Percentiles rank a stretch among this genome's conserved stretches.
Conservation (phyloP, 2,113 vertebrate genomes). For the Siphamia tubifer region DNA sequence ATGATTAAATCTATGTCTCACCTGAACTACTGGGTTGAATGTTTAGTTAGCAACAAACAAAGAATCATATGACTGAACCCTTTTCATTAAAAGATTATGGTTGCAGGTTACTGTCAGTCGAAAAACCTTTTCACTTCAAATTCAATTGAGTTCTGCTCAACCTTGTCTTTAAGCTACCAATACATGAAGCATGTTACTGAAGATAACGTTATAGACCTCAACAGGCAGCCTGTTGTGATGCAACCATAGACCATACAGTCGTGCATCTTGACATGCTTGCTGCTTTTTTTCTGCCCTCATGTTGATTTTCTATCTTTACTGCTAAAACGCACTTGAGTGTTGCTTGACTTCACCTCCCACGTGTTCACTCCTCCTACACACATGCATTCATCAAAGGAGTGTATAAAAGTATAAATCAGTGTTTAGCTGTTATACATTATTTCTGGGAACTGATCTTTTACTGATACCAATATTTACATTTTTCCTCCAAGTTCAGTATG, state of each 20-base stretch:
- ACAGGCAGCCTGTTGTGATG: background rate
- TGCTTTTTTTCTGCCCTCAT: background rate
- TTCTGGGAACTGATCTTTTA: background rate
- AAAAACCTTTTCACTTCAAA: background rate
- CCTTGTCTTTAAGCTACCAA: background rate
- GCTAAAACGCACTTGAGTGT: constrained; percentile 1
- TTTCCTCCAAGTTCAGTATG: too few species aligned
- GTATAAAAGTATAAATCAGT: background rate
- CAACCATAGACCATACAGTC: background rate
- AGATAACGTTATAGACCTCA: background rate
- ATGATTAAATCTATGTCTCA: background rate
- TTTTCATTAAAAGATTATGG: background rate
- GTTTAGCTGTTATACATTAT: background rate
- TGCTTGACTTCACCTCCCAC: constrained; percentile 21
- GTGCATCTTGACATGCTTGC: background rate
- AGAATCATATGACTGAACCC: background rate
- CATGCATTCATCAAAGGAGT: background rate
- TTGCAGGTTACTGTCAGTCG: constrained; percentile 14
- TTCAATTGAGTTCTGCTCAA: constrained; percentile 4
- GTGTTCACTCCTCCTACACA: constrained; percentile 12
- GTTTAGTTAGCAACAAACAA: background rate
- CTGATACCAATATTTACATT: too few species aligned
- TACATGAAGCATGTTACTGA: background rate
- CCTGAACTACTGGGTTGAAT: background rate
- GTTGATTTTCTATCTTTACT: constrained; percentile 33